Evolutionary conservation across 2,113 vertebrate species (phyloP).

Genomic region (Lasiurus cinereus): DNA sequence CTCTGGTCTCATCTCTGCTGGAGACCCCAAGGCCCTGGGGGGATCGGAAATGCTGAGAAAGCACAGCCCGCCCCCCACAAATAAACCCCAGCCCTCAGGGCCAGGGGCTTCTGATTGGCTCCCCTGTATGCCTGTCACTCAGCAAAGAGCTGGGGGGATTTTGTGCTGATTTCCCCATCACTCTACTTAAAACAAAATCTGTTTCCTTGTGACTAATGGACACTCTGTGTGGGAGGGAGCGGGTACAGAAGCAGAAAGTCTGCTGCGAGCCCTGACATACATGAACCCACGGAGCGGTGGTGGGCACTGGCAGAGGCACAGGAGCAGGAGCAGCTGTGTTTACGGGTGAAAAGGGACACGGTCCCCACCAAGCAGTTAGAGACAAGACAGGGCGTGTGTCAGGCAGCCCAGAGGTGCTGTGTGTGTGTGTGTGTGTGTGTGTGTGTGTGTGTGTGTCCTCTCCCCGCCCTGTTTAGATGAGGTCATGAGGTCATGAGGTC

Average conservation of each 20-base stretch:
- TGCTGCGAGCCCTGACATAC: not conserved
- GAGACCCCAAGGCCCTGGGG: accelerated
- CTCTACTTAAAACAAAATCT: not conserved
- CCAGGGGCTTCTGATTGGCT: not conserved
- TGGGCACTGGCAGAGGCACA: not conserved
- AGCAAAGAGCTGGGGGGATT: not conserved
- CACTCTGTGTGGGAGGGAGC: not conserved
- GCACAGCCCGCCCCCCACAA: not conserved
- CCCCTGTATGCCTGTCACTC: not conserved
- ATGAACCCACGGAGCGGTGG: not conserved
- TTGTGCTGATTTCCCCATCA: not conserved
- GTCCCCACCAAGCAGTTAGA: not conserved
- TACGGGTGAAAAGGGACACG: not conserved
- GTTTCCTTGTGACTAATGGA: not conserved
- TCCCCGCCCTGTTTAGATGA: no score
- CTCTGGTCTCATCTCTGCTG: not conserved
- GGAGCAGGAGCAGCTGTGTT: not conserved
- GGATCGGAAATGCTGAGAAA: not conserved
- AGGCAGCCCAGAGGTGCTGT: not conserved
- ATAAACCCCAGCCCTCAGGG: not conserved
- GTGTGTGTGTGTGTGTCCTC: no score
- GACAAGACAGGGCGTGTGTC: not conserved
- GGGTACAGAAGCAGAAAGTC: not conserved
- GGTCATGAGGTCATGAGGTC: not conserved
- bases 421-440: no score